Evolutionary conservation across 2,888 invertebrate genomes (phyloP), one percentile per base, ranked within the genome.

Genomic region (Tenthredo distinguenda): DNA sequence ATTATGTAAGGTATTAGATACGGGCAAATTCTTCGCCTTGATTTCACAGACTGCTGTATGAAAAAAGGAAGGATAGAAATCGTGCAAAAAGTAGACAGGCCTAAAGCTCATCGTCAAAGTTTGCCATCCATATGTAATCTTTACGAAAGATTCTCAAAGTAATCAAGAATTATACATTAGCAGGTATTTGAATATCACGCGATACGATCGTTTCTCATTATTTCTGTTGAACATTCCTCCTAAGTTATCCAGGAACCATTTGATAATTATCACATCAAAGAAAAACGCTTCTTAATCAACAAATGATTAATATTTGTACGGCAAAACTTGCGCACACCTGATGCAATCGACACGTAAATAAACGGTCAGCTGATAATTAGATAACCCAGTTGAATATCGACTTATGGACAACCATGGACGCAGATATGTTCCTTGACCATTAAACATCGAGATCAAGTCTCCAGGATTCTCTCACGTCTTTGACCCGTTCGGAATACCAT

Each of bases 361-460:
- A 21, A 21, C 62, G 21, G 62, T 0, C 37, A 71, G 71, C 71
- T 71, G 71, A 71, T 71, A 37, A 34, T 3, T 40, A 7, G 40
- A n/a, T 15, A 43, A 43, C 21, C 37, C 12, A 74, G 26, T 43
- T 74, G 40, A 43, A 40, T 43, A 74, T 74, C n/a, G 26, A 43
- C 21, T 18, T 74, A 74, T 74, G 43, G 74, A 21, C 21, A 74
- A n/a, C 1, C 21, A 74, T 40, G 74, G 40, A 43, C 43, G 74
- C n/a, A 43, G 6, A 55, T 7, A 50, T 5, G 47, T 55, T 9
- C 77, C 50, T 77, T 77, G 77, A 77, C 77, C 77, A 34, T 77
- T 77, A 55, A 55, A 77, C 12, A 77, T 77, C 77, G 47, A 55
- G 77, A 77, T 77, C 77, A 55, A 55, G 47, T 77, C 77, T 40